A percentile compares a stretch with the other conserved stretches of the same genome.
Conservation (phyloP, 2,888 invertebrate species). For the Fragum sueziense region DNA sequence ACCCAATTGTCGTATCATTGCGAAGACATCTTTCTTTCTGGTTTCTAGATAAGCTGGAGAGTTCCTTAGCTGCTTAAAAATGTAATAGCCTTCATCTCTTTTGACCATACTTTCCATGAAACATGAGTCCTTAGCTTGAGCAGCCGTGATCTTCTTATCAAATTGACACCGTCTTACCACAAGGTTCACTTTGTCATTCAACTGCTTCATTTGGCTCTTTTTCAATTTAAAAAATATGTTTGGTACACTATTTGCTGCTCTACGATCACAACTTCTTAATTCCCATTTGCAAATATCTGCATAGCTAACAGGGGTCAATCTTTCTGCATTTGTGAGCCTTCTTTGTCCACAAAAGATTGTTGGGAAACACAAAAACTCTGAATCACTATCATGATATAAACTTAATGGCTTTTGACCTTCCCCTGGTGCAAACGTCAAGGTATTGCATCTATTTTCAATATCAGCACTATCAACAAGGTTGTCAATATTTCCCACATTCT, state of each 20-base stretch:
- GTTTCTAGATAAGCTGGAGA: conserved; percentile 56
- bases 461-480: neutral
- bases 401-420: conserved; percentile 48
- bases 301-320: conserved; percentile 14
- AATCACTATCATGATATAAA: conserved; percentile 36
- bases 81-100: conserved; percentile 77
- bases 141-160: conserved; percentile 37
- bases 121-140: conserved; percentile 22
- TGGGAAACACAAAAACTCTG: conserved; percentile 40
- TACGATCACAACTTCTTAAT: neutral
- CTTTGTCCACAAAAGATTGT: conserved; percentile 3
- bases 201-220: conserved; percentile 13
- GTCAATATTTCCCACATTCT: neutral
- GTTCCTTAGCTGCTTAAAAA: conserved; percentile 50
- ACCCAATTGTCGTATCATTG: neutral
- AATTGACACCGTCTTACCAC: conserved; percentile 18
- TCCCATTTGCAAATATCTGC: conserved; percentile 28
- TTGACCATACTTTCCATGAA: conserved; percentile 60
- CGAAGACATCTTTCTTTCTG: conserved; percentile 32
- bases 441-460: neutral
- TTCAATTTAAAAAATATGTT: conserved; percentile 18
- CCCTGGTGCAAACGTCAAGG: conserved; percentile 16
- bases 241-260: conserved; percentile 4
- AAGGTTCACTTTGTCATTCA: neutral
- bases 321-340: conserved; percentile 23